A percentile compares a stretch with the other conserved stretches of the same genome.
Conservation (phyloP, 2,797 vertebrate species). For the Astyanax mexicanus region DNA sequence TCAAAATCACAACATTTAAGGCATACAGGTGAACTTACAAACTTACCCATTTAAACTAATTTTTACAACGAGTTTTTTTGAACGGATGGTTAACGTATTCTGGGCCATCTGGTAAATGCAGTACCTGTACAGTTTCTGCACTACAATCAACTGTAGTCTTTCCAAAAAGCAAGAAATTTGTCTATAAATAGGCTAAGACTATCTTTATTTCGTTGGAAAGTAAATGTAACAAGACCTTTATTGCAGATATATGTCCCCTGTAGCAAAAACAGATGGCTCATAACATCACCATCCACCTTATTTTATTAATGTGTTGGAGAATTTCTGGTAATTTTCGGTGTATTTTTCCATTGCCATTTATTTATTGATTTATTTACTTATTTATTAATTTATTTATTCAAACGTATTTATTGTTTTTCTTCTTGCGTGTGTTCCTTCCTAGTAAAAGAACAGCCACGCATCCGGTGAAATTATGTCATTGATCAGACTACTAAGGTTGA, state of each 20-base stretch:
- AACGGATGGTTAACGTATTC: neutral
- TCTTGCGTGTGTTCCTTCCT: constrained; percentile 65
- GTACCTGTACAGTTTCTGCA: neutral
- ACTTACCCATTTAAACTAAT: neutral
- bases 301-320: constrained; percentile 38
- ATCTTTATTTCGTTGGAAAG: neutral
- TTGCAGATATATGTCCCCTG: neutral
- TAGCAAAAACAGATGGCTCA: neutral
- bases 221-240: neutral
- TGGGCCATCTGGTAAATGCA: neutral
- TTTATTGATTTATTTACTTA: constrained; percentile 57
- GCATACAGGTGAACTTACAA: neutral
- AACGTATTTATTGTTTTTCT: constrained; percentile 69
- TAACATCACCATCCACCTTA: neutral
- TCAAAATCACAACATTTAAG: neutral
- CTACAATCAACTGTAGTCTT: neutral
- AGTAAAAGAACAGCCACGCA: constrained; percentile 13
- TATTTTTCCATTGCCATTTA: too few relatives aligned
- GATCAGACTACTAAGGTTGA: constrained; percentile 22
- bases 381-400: constrained; percentile 68
- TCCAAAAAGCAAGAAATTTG: neutral
- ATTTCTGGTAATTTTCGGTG: constrained; percentile 6
- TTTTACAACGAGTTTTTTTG: neutral
- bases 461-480: constrained; percentile 14
- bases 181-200: neutral